Base-by-base conservation (phyloP, 2,797 vertebrate genomes). In the Arremon brunneinucha region DNA sequence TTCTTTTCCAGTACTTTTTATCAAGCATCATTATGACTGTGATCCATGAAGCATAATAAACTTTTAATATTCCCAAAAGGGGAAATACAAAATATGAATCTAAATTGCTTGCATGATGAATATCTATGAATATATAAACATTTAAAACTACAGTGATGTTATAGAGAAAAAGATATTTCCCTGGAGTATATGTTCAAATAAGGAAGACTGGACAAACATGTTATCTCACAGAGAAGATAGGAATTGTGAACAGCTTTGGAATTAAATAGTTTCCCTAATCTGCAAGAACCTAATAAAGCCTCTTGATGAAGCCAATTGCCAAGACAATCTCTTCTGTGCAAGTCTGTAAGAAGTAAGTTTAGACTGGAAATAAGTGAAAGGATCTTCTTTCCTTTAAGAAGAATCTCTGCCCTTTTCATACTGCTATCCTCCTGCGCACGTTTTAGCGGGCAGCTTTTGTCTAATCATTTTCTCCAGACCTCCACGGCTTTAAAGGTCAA, bases 41-140 rank as follows among this genome's bases (percentile, higher is more conserved):
- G 47, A 90, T 77, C 76, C 65, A 70, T 41, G 37, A 83, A 80
- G 44, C 44, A 64, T 80, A 87, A 78, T 83, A 91, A 90, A 88
- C 9, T 77, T 87, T 28, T 56, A 77, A 68, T 90, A 91, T 39
- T 93, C 83, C 65, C 90, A 64, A 68, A 83, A 88, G 60, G 12
- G 18, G 28, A 83, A 86, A 90, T 77, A 32, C 10, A 91, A 83
- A 86, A 81, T 93, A 60, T 50, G 34, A 91, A 80, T 88, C 80
- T 75, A 88, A 94, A 93, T 83, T 95, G 57, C 44, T 57, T 83
- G 28, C 17, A 23, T 46, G 79, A 90, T 88, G 64, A 93, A 70
- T 89, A 91, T 83, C 76, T 91, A n/a, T 91, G 69, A 91, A 91
- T 88, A 93, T 35, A 94, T 85, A 81, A 90, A 90, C 85, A 90